A percentile compares a stretch with the other conserved stretches of the same genome.
Evolutionary conservation across 2,797 vertebrate species (phyloP).

Genomic region (Microchirus variegatus): DNA sequence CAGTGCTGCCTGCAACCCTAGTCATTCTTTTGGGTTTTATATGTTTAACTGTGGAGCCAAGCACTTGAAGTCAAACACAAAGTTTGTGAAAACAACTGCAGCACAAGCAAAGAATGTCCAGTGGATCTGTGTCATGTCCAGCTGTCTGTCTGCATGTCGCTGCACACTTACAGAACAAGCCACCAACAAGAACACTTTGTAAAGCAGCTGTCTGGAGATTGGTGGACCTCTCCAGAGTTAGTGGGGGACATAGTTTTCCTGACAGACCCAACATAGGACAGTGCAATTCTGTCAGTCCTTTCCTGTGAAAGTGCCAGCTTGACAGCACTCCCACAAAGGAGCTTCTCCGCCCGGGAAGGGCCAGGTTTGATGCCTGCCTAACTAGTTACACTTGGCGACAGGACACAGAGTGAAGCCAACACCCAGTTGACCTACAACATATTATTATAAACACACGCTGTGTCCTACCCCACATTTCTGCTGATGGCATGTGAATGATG

Average conservation of each 20-base stretch:
- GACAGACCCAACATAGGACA: conserved; percentile 5
- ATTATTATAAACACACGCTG: neutral
- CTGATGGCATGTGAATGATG: too few relatives aligned
- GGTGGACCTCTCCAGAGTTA: conserved; percentile 49
- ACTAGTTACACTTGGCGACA: neutral
- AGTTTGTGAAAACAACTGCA: conserved; percentile 13
- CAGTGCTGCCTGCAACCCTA: neutral
- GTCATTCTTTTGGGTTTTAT: conserved; percentile 28
- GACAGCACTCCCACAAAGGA: conserved; percentile 66
- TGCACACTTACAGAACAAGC: conserved; percentile 37
- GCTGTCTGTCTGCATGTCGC: conserved; percentile 52
- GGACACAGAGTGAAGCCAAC: too few relatives aligned
- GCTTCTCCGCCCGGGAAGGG: conserved; percentile 50
- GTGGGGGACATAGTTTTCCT: conserved; percentile 63
- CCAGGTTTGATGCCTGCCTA: conserved; percentile 39
- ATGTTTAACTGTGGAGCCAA: conserved; percentile 8
- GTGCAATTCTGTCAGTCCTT: conserved; percentile 59
- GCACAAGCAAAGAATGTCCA: conserved; percentile 8
- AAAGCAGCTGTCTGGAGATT: conserved; percentile 29
- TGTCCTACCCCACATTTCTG: too few relatives aligned
- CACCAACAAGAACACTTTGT: conserved; percentile 61
- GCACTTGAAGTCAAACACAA: too few relatives aligned
- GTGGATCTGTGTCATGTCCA: conserved; percentile 39
- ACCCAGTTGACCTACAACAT: neutral
- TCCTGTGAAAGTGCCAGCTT: conserved; percentile 49